Evolutionary conservation across 2,113 vertebrate genomes (phyloP).

Genomic region (Eulemur macaco): DNA sequence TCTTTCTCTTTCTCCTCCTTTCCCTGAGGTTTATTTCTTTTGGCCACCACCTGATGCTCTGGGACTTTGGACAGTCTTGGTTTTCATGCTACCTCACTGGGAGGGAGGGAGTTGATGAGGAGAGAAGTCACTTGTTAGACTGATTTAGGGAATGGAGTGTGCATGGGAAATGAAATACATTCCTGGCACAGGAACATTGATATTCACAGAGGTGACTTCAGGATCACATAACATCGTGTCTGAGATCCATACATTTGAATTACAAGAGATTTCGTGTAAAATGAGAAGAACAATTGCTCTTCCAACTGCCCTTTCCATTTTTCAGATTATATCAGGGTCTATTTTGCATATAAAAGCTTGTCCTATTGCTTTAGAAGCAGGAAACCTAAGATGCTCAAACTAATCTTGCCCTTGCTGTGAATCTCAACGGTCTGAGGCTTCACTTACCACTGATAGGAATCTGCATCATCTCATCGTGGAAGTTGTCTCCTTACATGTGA

Average conservation of each 20-base stretch:
- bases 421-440: background rate
- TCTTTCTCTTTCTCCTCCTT: background rate
- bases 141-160: background rate
- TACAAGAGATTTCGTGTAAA: background rate
- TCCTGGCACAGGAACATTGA: background rate
- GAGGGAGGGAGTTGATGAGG: background rate
- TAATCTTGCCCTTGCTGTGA: background rate
- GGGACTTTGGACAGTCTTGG: background rate
- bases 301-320: background rate
- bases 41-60: background rate
- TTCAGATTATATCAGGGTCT: background rate
- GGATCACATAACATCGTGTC: background rate
- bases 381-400: background rate
- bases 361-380: background rate
- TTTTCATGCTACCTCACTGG: background rate
- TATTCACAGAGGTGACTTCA: background rate
- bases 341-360: background rate
- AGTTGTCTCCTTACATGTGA: background rate
- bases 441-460: background rate
- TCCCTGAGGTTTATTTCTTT: background rate
- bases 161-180: accelerated
- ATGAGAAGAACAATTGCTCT: background rate
- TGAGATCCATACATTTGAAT: background rate
- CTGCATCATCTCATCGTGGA: background rate
- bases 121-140: background rate